Conservation (phyloP, 1,140 invertebrate genomes). For the Melipona quadrifasciata region DNA sequence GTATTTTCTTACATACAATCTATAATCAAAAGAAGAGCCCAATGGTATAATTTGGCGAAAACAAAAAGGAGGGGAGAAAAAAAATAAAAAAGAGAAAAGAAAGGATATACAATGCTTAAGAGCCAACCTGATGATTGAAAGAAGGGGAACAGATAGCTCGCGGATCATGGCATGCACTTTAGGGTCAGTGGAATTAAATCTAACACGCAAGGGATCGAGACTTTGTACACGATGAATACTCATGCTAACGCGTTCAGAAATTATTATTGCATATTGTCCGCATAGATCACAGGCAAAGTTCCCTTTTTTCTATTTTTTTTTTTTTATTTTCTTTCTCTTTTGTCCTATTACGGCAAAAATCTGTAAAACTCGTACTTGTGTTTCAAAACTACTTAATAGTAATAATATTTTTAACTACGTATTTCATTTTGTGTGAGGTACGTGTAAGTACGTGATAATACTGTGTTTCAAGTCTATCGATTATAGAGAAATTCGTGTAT, state of each 20-base stretch:
- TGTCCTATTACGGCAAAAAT: background rate
- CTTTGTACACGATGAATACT: conserved; percentile 20
- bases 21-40: conserved; percentile 4
- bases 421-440: background rate
- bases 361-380: background rate
- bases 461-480: background rate
- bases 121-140: conserved; percentile 7
- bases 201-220: conserved; percentile 54
- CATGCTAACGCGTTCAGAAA: conserved; percentile 41
- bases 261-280: conserved; percentile 38
- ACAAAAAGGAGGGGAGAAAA: background rate
- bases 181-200: conserved; percentile 55
- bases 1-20: conserved; percentile 7
- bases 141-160: conserved; percentile 28
- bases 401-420: background rate
- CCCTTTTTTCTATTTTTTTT: background rate
- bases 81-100: background rate
- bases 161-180: conserved; percentile 55
- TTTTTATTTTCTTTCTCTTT: background rate
- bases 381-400: background rate
- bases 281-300: conserved; percentile 9
- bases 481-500: background rate
- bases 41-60: conserved; percentile 10
- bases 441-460: background rate
- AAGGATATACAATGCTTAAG: conserved; percentile 24